Percentiles rank a stretch among this genome's conserved stretches.
These are phyloP conservation scores for Aphyosemion australe DNA, from an alignment of 2,113 vertebrate genomes.

Conservation along the genomic window DNA sequence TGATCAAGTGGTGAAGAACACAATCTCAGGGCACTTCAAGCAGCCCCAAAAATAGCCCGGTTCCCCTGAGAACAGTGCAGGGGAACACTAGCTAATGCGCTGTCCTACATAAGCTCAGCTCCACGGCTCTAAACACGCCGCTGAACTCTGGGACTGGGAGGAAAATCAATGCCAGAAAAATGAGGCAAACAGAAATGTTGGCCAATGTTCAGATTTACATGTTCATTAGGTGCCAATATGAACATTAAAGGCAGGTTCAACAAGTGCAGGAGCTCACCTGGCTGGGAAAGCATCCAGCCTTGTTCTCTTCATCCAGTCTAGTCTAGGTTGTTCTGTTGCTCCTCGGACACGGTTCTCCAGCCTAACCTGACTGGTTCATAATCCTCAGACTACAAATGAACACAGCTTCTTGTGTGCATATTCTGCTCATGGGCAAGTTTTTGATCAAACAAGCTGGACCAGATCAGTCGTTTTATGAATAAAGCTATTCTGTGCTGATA, in stretches of 20 bases:
- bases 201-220: no score
- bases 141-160: constrained; percentile 1
- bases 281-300: neutral
- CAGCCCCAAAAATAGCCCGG: constrained; percentile 76
- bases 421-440: no score
- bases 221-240: neutral
- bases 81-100: constrained; percentile 58
- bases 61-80: constrained; percentile 74
- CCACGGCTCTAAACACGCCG: constrained; percentile 19
- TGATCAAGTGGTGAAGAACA: constrained; percentile 23
- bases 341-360: no score
- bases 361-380: no score
- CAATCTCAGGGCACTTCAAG: constrained; percentile 62
- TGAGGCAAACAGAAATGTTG: no score
- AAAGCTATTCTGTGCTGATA: no score
- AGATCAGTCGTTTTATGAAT: no score
- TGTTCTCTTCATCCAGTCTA: neutral
- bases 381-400: no score
- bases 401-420: no score
- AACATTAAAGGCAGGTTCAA: neutral
- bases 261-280: neutral
- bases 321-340: no score
- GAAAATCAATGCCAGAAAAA: neutral
- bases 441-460: no score
- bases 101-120: constrained; percentile 75